Evolutionary conservation across 2,113 vertebrate genomes (phyloP).

Genomic region (Sapajus apella): DNA sequence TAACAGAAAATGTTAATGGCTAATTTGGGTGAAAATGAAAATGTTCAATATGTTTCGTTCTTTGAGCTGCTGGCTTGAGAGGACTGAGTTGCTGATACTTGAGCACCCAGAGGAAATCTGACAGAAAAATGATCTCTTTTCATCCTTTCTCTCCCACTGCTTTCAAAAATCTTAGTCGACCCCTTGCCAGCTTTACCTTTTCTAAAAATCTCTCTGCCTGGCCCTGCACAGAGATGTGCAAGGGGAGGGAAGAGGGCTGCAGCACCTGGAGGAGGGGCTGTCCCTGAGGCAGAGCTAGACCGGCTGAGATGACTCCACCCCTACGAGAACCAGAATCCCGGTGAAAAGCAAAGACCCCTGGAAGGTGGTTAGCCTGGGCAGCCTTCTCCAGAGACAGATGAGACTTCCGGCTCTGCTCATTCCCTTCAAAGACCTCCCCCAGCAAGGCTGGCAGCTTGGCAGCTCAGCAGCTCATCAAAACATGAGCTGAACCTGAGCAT

Average conservation of each 20-base stretch:
- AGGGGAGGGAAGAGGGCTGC: background rate
- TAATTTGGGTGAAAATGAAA: background rate
- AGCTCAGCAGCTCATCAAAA: background rate
- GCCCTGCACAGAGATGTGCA: background rate
- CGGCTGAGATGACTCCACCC: background rate
- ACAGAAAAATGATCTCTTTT: background rate
- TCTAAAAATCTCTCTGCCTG: background rate
- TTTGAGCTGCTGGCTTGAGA: background rate
- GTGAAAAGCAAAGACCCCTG: background rate
- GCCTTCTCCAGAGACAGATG: background rate
- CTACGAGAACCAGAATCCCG: background rate
- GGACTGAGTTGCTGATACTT: background rate
- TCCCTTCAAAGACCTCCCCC: background rate
- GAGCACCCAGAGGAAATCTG: background rate
- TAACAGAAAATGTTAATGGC: background rate
- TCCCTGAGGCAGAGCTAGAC: background rate
- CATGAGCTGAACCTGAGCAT: background rate
- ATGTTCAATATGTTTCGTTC: too few relatives aligned
- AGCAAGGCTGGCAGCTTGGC: too few relatives aligned
- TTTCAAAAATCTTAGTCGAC: background rate
- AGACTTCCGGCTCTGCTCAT: fast-evolving
- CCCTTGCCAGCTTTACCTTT: background rate
- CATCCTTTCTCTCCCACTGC: background rate
- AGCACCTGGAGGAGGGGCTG: background rate
- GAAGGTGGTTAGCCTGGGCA: background rate